phyloP scores from a whole-genome alignment of 2,113 vertebrate genomes.

The Myocastor coypus region DNA sequence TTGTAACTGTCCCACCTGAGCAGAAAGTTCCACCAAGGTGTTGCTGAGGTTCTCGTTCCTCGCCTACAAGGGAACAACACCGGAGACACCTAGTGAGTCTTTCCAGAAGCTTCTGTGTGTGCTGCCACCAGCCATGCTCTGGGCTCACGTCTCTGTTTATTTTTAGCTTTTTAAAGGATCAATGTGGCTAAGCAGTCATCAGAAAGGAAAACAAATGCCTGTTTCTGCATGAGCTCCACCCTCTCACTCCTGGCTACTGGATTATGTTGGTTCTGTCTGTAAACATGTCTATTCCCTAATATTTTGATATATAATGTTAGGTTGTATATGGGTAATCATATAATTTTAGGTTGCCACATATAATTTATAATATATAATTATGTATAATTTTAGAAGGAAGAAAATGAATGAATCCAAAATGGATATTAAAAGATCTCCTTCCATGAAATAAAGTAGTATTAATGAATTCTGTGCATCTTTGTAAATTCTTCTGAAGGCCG shows the following conservation, averaged over 20 bases:
- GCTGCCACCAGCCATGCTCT: neutral
- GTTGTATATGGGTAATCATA: neutral
- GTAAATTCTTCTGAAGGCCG: neutral
- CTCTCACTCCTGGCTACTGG: neutral
- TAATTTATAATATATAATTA: constrained; percentile 2
- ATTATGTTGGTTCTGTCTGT: neutral
- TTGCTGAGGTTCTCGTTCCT: constrained; percentile 91
- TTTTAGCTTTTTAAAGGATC: neutral
- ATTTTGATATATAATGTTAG: constrained; percentile 11
- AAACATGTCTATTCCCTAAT: neutral
- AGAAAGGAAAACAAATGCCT: neutral
- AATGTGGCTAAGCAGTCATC: neutral
- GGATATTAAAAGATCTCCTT: neutral
- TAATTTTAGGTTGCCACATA: constrained; percentile 23
- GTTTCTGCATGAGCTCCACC: neutral
- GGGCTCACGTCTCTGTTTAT: neutral
- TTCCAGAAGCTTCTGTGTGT: neutral
- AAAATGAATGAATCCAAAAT: constrained; percentile 16
- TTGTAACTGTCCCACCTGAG: constrained; percentile 91
- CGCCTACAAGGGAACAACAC: constrained; percentile 85
- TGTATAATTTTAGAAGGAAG: constrained; percentile 24
- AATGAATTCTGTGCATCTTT: neutral
- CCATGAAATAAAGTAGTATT: neutral
- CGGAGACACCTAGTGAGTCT: neutral
- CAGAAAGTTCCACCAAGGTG: constrained; percentile 89